These are phyloP conservation scores for Myiotriccus ornatus DNA, from an alignment of 2,797 vertebrate species.

Conservation along the genomic window DNA sequence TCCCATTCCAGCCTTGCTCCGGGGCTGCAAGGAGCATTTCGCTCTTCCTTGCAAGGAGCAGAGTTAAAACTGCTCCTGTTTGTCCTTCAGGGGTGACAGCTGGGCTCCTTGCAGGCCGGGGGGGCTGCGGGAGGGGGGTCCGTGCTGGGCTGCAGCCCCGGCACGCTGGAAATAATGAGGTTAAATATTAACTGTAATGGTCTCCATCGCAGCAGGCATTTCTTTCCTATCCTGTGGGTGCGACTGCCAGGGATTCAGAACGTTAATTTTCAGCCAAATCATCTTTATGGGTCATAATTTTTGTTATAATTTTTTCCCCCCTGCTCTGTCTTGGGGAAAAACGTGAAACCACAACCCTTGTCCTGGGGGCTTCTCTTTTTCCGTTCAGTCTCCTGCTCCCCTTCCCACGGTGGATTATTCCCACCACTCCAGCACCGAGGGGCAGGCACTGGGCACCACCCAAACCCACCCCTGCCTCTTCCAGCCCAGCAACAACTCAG, in stretches of 20 bases:
- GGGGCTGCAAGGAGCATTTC: background rate
- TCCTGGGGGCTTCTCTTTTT: accelerated
- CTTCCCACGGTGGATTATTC: background rate
- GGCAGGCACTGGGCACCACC: background rate
- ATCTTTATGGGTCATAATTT: background rate
- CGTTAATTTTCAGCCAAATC: background rate
- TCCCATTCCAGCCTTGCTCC: background rate
- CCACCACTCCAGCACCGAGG: background rate
- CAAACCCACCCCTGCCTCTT: background rate
- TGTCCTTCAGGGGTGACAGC: background rate
- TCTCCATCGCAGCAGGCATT: background rate
- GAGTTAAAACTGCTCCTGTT: background rate
- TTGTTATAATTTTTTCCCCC: background rate
- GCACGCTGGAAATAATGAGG: background rate
- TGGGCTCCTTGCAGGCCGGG: accelerated
- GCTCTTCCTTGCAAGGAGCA: background rate
- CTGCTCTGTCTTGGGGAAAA: background rate
- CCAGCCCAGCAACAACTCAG: background rate
- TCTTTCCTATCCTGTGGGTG: background rate
- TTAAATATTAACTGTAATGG: background rate
- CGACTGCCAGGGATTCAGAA: background rate
- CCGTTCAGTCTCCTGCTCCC: accelerated
- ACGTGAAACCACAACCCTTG: accelerated
- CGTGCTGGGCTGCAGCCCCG: accelerated
- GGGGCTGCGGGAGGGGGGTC: background rate